phyloP scores from a whole-genome alignment of 92 coral and sea anemone species.

The Siderastrea siderea region DNA sequence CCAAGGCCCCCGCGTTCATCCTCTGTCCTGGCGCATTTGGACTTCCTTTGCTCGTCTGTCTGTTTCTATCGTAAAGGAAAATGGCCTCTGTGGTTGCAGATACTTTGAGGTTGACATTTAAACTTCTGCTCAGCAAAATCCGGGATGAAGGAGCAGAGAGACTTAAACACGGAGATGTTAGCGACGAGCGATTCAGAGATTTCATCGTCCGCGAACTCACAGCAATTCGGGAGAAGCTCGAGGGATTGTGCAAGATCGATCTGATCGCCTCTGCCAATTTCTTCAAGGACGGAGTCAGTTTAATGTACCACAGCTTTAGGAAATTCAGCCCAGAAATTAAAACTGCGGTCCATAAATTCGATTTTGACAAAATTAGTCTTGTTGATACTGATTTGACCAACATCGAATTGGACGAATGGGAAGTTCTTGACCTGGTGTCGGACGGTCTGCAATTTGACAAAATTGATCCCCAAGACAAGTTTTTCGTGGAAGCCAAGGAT shows the following conservation, averaged over 20 bases:
- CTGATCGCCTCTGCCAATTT: conserved; percentile 67
- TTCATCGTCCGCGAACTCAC: conserved; percentile 75
- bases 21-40: background rate
- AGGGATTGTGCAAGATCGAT: conserved; percentile 74
- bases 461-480: conserved; percentile 58
- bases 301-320: conserved; percentile 64
- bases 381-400: conserved; percentile 55
- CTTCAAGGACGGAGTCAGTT: conserved; percentile 75
- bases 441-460: conserved; percentile 53
- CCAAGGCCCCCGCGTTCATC: background rate
- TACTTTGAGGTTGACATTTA: conserved; percentile 66
- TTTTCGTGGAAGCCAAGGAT: conserved; percentile 62
- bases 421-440: conserved; percentile 63
- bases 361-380: conserved; percentile 38
- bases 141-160: conserved; percentile 63
- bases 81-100: conserved; percentile 73
- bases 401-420: conserved; percentile 75
- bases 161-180: conserved; percentile 74
- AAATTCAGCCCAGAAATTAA: conserved; percentile 36
- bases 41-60: background rate
- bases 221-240: conserved; percentile 71
- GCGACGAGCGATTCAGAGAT: conserved; percentile 70
- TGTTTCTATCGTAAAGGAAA: too few relatives aligned
- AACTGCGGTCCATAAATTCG: conserved; percentile 48
- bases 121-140: conserved; percentile 65